Percentiles rank a stretch among this genome's conserved stretches.
phyloP scores from a whole-genome alignment of 2,113 vertebrate species.

The Rattus norvegicus region DNA sequence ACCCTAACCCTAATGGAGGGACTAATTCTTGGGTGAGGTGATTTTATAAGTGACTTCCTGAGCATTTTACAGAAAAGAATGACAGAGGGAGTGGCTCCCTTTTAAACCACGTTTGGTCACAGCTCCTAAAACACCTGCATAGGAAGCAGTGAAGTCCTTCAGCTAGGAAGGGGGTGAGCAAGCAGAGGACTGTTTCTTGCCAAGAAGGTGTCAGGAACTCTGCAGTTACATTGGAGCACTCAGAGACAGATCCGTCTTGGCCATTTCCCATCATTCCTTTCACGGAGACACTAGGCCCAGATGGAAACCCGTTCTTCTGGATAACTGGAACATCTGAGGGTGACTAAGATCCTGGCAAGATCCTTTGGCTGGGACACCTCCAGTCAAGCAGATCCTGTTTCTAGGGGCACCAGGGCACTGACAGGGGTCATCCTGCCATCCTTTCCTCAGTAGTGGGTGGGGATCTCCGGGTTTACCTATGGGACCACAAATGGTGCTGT shows the following conservation, averaged over 20 bases:
- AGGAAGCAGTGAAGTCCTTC: neutral
- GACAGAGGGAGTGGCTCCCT: neutral
- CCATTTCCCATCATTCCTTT: neutral
- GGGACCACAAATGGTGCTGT: no score
- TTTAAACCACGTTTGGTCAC: neutral
- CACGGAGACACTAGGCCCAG: neutral
- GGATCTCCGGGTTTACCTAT: neutral
- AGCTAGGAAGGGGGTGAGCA: neutral
- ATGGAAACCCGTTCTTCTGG: neutral
- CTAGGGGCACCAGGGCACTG: no score
- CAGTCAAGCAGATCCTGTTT: neutral
- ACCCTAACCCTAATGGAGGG: neutral
- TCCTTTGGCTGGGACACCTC: neutral
- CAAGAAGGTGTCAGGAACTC: neutral
- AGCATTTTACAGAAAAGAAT: neutral
- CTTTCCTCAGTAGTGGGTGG: neutral
- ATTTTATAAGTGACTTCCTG: neutral
- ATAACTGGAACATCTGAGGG: no score
- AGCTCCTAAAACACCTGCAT: neutral
- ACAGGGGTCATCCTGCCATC: neutral
- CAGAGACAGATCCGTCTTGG: neutral
- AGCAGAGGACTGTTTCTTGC: neutral
- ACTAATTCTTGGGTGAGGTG: neutral
- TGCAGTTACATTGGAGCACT: neutral
- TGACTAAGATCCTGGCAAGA: neutral